These are phyloP conservation scores for Enhydra lutris DNA, from an alignment of 2,113 vertebrate species.

Conservation along the genomic window DNA sequence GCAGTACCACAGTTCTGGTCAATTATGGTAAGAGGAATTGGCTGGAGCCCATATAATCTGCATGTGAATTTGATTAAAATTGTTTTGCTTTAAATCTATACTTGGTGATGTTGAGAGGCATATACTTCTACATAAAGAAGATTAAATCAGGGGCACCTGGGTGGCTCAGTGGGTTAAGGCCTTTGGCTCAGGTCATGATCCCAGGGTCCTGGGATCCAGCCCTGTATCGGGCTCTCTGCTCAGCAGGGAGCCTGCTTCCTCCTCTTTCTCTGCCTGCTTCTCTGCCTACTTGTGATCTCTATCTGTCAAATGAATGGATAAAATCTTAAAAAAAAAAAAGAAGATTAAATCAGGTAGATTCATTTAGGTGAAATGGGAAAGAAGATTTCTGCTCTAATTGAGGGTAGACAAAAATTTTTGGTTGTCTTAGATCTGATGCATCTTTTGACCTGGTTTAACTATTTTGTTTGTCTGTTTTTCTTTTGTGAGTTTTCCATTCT, in stretches of 20 bases:
- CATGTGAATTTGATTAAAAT: constrained; percentile 82
- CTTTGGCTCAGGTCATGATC: too few relatives aligned
- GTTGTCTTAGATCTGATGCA: background rate
- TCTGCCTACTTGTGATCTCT: too few relatives aligned
- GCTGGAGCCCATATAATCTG: constrained; percentile 70
- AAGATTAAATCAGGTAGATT: constrained; percentile 32
- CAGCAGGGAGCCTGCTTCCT: too few relatives aligned
- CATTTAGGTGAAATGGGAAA: background rate
- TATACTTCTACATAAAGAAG: constrained; percentile 61
- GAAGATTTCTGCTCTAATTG: background rate
- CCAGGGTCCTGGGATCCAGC: too few relatives aligned
- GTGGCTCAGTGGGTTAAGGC: too few relatives aligned
- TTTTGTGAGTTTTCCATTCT: background rate
- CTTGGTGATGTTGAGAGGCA: constrained; percentile 44
- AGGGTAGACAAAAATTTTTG: background rate
- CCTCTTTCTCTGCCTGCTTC: too few relatives aligned
- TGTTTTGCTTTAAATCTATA: constrained; percentile 77
- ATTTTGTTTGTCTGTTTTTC: background rate
- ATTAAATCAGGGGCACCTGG: background rate
- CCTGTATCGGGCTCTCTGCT: too few relatives aligned
- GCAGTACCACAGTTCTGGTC: constrained; percentile 67
- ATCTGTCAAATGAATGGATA: too few relatives aligned
- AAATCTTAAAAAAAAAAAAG: background rate
- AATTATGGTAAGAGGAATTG: constrained; percentile 75
- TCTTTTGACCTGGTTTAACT: background rate